Conservation (phyloP, 2,888 invertebrate species). For the Gymnosoma rotundatum region DNA sequence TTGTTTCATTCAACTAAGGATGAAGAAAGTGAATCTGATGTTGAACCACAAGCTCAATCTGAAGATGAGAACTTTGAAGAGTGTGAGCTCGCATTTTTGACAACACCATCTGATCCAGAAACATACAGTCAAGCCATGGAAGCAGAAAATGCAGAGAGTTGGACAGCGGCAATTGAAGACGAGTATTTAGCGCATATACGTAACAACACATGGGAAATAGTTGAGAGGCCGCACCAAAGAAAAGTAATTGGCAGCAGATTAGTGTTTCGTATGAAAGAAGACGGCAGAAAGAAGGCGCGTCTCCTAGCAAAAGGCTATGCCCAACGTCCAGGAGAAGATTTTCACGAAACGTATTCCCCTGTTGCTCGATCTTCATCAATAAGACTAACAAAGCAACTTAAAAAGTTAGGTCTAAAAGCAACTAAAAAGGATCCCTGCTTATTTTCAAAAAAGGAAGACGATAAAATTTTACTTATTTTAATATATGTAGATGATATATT, state of each 20-base stretch:
- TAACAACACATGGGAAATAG: slow-evolving; percentile 67
- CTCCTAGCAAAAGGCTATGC: slow-evolving; percentile 69
- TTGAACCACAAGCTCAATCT: background rate
- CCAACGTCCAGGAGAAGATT: slow-evolving; percentile 40
- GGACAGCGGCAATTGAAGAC: slow-evolving; percentile 64
- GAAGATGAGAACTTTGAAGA: slow-evolving; percentile 49
- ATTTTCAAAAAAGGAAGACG: too few species aligned
- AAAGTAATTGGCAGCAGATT: slow-evolving; percentile 61
- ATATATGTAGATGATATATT: too few species aligned
- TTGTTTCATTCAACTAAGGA: slow-evolving; percentile 36
- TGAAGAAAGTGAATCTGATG: background rate
- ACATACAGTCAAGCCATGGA: slow-evolving; percentile 38
- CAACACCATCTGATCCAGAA: slow-evolving; percentile 19
- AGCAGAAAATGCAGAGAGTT: slow-evolving; percentile 32
- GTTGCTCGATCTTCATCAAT: background rate
- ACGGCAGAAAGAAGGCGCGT: slow-evolving; percentile 33
- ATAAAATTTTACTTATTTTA: too few species aligned
- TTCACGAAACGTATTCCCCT: background rate
- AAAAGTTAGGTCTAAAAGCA: slow-evolving; percentile 2
- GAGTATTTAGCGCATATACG: slow-evolving; percentile 64
- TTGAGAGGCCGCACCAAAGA: slow-evolving; percentile 58
- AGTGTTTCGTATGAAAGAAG: too few species aligned
- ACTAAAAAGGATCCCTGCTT: too few species aligned
- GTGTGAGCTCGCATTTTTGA: slow-evolving; percentile 47
- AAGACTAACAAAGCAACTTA: slow-evolving; percentile 52